Base-by-base conservation (phyloP, 2,888 invertebrate species). In the Eudemis profundana region DNA sequence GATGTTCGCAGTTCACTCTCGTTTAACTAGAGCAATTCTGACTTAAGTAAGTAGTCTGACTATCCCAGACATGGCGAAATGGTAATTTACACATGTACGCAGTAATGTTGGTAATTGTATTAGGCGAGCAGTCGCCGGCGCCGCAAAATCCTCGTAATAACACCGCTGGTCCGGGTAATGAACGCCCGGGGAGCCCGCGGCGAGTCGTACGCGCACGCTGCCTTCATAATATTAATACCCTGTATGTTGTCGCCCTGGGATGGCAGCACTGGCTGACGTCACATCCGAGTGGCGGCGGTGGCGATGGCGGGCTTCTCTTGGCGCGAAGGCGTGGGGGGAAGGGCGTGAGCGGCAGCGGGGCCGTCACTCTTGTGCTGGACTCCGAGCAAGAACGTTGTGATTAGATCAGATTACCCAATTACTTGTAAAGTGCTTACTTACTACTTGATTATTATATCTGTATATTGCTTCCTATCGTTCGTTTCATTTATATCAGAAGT, bases 41-140 rank as follows among this genome's bases (percentile, higher is more conserved):
- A 19, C 12, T n/a, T n/a, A n/a, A n/a, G n/a, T 44, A 19, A 44
- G 44, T 44, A 44, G 19, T 3, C 19, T 10, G 49, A 54, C 40
- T 23, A 15, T 54, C 4, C 40, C 42, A 54, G 40, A 42, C 27
- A 27, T 54, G 17, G 23, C 8, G 14, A 23, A 14, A 47, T 33
- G 56, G 33, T 56, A 46, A 44, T 33, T 29, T 19, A 19, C 56
- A 44, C 40, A 42, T 14, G 54, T 42, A 40, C 14, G 27, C n/a
- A 15, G 17, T 59, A 65, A 71, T 68, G 73, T 72, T 68, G 71
- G 68, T 74, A 77, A 76, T 72, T 72, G 69, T 76, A 79, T 79
- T 75, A 77, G 71, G 72, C 68, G 71, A 69, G 71, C 68, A 73
- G 71, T 76, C 71, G 74, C 76, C 78, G 76, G 77, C 75, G 77